Percentiles rank a stretch among this genome's conserved stretches.
phyloP scores from a whole-genome alignment of 1,140 invertebrate genomes.

The Leucophenga varia region DNA sequence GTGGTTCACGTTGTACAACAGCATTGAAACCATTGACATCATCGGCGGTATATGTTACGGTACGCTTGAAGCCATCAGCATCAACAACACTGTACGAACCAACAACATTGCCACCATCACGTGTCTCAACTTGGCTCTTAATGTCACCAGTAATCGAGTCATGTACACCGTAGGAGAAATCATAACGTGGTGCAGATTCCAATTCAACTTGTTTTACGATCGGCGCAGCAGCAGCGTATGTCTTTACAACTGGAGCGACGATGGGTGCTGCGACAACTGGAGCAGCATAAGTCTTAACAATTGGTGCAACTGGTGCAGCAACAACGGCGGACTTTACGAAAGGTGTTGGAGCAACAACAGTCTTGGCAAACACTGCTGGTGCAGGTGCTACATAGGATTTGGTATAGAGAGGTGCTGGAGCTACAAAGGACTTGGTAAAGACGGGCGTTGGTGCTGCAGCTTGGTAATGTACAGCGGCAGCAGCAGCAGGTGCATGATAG shows the following conservation, averaged over 20 bases:
- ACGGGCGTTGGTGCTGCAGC: constrained; percentile 18
- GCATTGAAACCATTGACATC: constrained; percentile 60
- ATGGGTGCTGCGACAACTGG: constrained; percentile 5
- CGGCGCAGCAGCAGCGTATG: constrained; percentile 1
- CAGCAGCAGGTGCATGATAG: constrained; percentile 17
- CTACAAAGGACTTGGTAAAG: constrained; percentile 26
- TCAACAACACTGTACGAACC: constrained; percentile 62
- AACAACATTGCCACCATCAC: constrained; percentile 60
- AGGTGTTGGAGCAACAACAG: constrained; percentile 15
- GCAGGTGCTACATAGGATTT: constrained; percentile 3
- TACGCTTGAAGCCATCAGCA: constrained; percentile 61
- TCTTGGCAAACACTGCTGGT: constrained; percentile 10
- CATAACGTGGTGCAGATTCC: constrained; percentile 54
- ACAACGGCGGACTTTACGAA: background rate
- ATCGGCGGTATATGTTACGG: constrained; percentile 61
- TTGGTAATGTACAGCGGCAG: constrained; percentile 31
- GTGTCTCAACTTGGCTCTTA: constrained; percentile 62
- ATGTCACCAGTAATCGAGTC: constrained; percentile 62
- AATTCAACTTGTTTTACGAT: constrained; percentile 40
- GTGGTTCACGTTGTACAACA: constrained; percentile 57
- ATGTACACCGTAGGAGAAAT: constrained; percentile 59
- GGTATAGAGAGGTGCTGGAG: constrained; percentile 18
- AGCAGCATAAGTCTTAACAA: constrained; percentile 24
- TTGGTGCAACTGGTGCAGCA: constrained; percentile 18
- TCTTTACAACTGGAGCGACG: constrained; percentile 6